A percentile compares a stretch with the other conserved stretches of the same genome.
phyloP scores from a whole-genome alignment of 1,140 invertebrate genomes.

The Bombus turneri region DNA sequence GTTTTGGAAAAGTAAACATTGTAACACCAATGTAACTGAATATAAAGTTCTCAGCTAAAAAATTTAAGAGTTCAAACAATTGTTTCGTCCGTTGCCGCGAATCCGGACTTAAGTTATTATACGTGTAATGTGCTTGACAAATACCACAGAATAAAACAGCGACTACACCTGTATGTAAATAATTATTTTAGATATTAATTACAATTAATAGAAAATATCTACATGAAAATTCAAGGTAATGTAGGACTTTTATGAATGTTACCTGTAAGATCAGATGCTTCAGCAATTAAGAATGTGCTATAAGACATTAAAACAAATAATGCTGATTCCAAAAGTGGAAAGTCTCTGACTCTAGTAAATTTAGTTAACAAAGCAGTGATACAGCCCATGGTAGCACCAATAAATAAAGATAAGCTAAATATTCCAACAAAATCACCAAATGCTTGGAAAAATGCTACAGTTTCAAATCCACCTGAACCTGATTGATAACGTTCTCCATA shows the following conservation, averaged over 20 bases:
- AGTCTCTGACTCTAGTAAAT: constrained; percentile 96
- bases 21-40: constrained; percentile 99
- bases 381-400: constrained; percentile 96
- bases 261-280: constrained; percentile 97
- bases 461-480: constrained; percentile 91
- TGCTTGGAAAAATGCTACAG: constrained; percentile 93
- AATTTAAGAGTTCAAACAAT: constrained; percentile 97
- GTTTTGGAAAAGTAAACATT: constrained; percentile 98
- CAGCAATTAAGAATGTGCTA: constrained; percentile 97
- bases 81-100: constrained; percentile 96
- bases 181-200: constrained; percentile 14
- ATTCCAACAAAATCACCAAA: constrained; percentile 96
- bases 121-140: constrained; percentile 99
- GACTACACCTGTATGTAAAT: constrained; percentile 89
- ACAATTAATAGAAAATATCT: not conserved
- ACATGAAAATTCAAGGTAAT: not conserved
- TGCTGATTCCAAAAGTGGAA: constrained; percentile 97
- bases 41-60: constrained; percentile 99
- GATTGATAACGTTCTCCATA: constrained; percentile 91
- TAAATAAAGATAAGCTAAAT: constrained; percentile 94
- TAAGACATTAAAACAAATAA: constrained; percentile 99
- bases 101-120: constrained; percentile 96
- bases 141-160: constrained; percentile 99
- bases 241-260: constrained; percentile 59
- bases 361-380: constrained; percentile 97